phyloP scores from a whole-genome alignment of 1,140 invertebrate species.

The Bilobella aurantiaca region DNA sequence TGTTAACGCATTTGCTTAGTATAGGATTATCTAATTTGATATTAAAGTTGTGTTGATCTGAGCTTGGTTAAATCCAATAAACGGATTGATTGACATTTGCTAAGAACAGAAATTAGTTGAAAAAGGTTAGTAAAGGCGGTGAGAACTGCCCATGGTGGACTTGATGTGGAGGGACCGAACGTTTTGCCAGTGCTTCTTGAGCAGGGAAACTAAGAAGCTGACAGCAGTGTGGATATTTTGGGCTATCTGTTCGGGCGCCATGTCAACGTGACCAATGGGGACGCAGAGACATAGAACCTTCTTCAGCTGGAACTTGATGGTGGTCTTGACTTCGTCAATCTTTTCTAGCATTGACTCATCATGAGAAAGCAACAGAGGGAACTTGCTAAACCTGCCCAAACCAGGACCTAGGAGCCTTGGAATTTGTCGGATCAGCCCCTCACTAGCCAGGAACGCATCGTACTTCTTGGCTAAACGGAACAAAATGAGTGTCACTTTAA shows the following conservation, averaged over 20 bases:
- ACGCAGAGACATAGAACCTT: conserved; percentile 97
- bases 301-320: conserved; percentile 99
- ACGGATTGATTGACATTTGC: too few relatives aligned
- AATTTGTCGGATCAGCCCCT: conserved; percentile 98
- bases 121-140: conserved; percentile 83
- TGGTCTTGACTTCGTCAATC: conserved; percentile 96
- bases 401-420: conserved; percentile 96
- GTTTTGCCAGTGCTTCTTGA: conserved; percentile 99
- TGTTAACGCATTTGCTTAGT: too few relatives aligned
- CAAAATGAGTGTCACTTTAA: too few relatives aligned
- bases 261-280: conserved; percentile 94
- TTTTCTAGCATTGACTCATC: conserved; percentile 91
- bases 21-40: too few relatives aligned
- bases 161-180: conserved; percentile 97
- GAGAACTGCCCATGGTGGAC: conserved; percentile 93
- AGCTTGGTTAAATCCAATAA: too few relatives aligned
- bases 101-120: neutral
- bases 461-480: conserved; percentile 66
- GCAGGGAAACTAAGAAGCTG: conserved; percentile 96
- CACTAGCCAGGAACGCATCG: conserved; percentile 97
- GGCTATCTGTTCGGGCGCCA: conserved; percentile 88
- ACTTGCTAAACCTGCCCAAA: conserved; percentile 99
- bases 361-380: conserved; percentile 93
- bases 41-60: too few relatives aligned
- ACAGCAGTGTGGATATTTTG: conserved; percentile 93